These are phyloP conservation scores for Botia kubotai DNA, from an alignment of 2,797 vertebrate genomes.

Conservation along the genomic window DNA sequence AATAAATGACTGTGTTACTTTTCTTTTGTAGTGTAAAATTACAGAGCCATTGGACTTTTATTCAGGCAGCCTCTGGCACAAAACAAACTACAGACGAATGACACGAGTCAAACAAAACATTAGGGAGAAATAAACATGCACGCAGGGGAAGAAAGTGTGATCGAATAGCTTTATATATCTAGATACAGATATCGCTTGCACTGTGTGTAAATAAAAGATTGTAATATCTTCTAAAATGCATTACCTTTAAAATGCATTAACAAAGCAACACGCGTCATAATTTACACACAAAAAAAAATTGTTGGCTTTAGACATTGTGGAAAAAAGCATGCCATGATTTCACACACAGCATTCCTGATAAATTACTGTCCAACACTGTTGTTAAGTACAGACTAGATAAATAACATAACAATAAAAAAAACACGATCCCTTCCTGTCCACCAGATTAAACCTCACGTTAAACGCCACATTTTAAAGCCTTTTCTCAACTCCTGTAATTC, in stretches of 20 bases:
- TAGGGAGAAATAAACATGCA: slow-evolving; percentile 5
- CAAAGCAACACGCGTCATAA: too few relatives aligned
- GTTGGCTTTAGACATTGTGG: too few relatives aligned
- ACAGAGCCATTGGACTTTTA: not conserved
- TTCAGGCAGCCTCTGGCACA: not conserved
- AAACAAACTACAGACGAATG: slow-evolving; percentile 18
- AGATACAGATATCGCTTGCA: too few relatives aligned
- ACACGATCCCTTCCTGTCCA: slow-evolving; percentile 32
- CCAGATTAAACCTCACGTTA: not conserved
- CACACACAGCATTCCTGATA: not conserved
- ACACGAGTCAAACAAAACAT: slow-evolving; percentile 14
- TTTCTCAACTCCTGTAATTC: not conserved
- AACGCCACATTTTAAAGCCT: slow-evolving; percentile 11
- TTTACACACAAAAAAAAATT: too few relatives aligned
- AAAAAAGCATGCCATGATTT: too few relatives aligned
- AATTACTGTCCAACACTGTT: not conserved
- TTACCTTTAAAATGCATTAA: too few relatives aligned
- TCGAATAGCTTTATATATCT: not conserved
- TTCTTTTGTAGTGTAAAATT: not conserved
- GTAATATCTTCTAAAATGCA: too few relatives aligned
- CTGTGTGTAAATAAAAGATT: too few relatives aligned
- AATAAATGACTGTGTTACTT: not conserved
- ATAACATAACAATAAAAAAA: not conserved
- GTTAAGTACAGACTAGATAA: not conserved
- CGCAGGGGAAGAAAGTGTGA: slow-evolving; percentile 14